Evolutionary conservation across 1,140 invertebrate species (phyloP).

Genomic region (Chymomyza costata): DNA sequence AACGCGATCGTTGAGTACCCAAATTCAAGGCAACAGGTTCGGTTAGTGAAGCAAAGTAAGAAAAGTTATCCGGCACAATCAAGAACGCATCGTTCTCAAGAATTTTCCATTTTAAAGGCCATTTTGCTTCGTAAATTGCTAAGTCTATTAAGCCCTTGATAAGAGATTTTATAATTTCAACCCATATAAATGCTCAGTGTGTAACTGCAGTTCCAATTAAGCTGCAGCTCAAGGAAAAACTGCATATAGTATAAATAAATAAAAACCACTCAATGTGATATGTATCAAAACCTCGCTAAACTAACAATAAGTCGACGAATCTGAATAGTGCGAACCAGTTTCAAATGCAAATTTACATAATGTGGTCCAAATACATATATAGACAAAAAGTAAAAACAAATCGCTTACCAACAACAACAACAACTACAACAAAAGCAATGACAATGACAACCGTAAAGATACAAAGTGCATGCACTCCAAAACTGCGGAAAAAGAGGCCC

Average conservation of each 20-base stretch:
- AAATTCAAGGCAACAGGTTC: too few relatives aligned
- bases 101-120: too few relatives aligned
- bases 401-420: slow-evolving; percentile 38
- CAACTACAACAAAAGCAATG: slow-evolving; percentile 43
- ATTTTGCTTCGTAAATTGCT: too few relatives aligned
- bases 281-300: slow-evolving; percentile 25
- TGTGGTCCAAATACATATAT: slow-evolving; percentile 66
- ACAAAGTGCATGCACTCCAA: slow-evolving; percentile 48
- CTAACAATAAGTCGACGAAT: slow-evolving; percentile 32
- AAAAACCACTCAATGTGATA: slow-evolving; percentile 47
- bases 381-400: slow-evolving; percentile 58
- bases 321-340: slow-evolving; percentile 50
- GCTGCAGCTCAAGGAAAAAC: slow-evolving; percentile 57
- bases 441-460: slow-evolving; percentile 72
- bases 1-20: too few relatives aligned
- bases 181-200: too few relatives aligned
- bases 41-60: too few relatives aligned
- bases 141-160: too few relatives aligned
- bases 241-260: slow-evolving; percentile 7
- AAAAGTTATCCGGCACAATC: too few relatives aligned
- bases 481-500: slow-evolving; percentile 59
- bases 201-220: slow-evolving; percentile 61
- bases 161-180: too few relatives aligned
- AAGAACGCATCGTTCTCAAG: too few relatives aligned
- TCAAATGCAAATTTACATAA: slow-evolving; percentile 64